Base-by-base conservation (phyloP, 2,113 vertebrate species). In the Phoenicopterus ruber region DNA sequence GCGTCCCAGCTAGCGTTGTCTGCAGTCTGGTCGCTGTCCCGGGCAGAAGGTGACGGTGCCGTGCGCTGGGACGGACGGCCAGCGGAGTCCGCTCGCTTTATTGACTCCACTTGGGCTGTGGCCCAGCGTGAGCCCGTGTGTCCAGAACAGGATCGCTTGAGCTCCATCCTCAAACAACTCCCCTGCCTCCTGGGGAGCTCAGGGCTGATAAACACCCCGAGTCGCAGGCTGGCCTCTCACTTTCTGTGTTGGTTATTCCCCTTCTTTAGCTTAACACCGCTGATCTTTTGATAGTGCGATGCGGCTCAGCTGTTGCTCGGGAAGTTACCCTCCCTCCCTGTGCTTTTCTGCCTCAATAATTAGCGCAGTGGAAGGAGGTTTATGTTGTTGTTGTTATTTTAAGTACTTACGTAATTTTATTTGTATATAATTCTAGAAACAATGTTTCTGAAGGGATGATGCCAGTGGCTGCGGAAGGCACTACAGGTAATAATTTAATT, bases 21-120 rank as follows among this genome's bases (percentile, higher is more conserved):
- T 19, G 62, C 49, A 3, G 17, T 9, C 52, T 18, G 70, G 42
- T 66, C 28, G 2, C 15, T n/a, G 34, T 40, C 58, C 63, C 3
- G 49, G 44, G 59, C 49, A 65, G 62, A 16, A 18, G 7, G 12
- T 18, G 38, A 32, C 6, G 0, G 6, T 31, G 40, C 77, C 9
- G 83, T 31, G 71, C 3, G 1, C 22, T 1, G 38, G 12, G 28
- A 49, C 15, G 9, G 38, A 11, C 3, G 79, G 65, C 38, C 38
- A 0, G 5, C 2, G 54, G 10, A 16, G 21, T 13, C 32, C 11
- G 1, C 16, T 44, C 0, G 1, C 34, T 20, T 22, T 6, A 15
- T 1, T 10, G 22, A 11, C 72, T 32, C n/a, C 17, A 47, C 85
- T 61, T 57, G 78, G 70, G 42, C 19, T 1, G 1, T 1, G 38